Conservation (phyloP, 2,797 vertebrate genomes). For the Taenioides sp. region DNA sequence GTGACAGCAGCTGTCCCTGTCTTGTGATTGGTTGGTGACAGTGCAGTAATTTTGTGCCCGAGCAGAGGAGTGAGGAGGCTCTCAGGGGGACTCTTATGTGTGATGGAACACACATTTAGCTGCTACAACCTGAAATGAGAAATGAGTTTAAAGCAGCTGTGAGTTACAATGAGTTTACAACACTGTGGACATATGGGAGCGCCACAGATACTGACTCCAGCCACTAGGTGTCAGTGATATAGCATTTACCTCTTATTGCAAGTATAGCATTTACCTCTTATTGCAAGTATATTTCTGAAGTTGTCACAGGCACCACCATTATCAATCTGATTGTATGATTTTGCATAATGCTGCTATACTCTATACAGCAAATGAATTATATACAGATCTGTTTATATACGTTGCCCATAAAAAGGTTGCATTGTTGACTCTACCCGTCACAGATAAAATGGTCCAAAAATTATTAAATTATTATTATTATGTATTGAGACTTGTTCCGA, state of each 20-base stretch:
- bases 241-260: not conserved
- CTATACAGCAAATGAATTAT: too few species aligned
- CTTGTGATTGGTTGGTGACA: slow-evolving; percentile 2
- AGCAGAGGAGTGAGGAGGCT: not conserved
- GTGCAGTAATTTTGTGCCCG: not conserved
- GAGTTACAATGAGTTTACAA: not conserved
- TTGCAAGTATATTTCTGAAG: not conserved
- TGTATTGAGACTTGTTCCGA: too few species aligned
- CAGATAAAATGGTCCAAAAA: too few species aligned
- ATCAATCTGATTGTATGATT: too few species aligned
- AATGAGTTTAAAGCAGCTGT: not conserved
- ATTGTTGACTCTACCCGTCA: too few species aligned
- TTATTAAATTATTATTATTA: too few species aligned
- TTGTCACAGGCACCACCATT: too few species aligned
- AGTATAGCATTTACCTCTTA: not conserved
- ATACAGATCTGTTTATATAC: too few species aligned
- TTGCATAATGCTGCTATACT: too few species aligned
- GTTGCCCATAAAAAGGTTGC: too few species aligned
- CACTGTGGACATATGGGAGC: not conserved
- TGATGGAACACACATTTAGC: slow-evolving; percentile 5
- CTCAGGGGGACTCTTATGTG: not conserved
- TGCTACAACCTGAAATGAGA: not conserved
- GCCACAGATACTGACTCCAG: not conserved
- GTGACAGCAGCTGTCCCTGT: slow-evolving; percentile 1
- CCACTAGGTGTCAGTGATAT: not conserved